Base-by-base conservation (phyloP, 2,888 invertebrate genomes). In the Eumacrocentrus americanus region DNA sequence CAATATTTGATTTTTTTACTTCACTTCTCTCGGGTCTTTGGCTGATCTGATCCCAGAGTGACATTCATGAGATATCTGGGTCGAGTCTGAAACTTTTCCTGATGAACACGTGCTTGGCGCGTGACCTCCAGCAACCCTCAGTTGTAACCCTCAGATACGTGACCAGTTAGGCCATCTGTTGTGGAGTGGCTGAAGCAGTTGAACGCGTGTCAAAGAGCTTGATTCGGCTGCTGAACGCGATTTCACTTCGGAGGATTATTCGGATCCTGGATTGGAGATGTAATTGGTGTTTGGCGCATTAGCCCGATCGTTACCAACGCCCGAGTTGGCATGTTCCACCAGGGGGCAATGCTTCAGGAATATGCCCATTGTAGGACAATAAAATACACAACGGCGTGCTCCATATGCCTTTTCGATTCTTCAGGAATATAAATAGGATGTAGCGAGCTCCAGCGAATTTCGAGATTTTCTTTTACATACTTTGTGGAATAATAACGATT, bases 91-190 rank as follows among this genome's bases (percentile, higher is more conserved):
- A n/a, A n/a, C n/a, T n/a, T n/a, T n/a, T n/a, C n/a, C n/a, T n/a
- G n/a, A n/a, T n/a, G n/a, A n/a, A 35, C 37, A 37, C 12, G 12
- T 37, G 37, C n/a, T 18, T 22, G 47, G n/a, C n/a, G n/a, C n/a
- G n/a, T n/a, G n/a, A n/a, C n/a, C n/a, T n/a, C n/a, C n/a, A n/a
- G n/a, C n/a, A n/a, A n/a, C n/a, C n/a, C n/a, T n/a, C n/a, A n/a
- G n/a, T n/a, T 47, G 20, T 55, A 37, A 54, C 44, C 44, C 23
- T 12, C 4, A 14, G 35, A 42, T 35, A 37, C 37, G 18, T 11
- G n/a, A 60, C 56, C 23, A 38, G 50, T 56, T 14, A 22, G 25
- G 63, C 55, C 63, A 63, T 66, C 63, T 63, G 44, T 38, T 35
- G 60, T 37, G 16, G 23, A 50, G 23, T 6, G 18, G 29, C n/a